Percentiles rank a stretch among this genome's conserved stretches.
Conservation (phyloP, 1,140 invertebrate species). For the Drosophila sturtevanti region DNA sequence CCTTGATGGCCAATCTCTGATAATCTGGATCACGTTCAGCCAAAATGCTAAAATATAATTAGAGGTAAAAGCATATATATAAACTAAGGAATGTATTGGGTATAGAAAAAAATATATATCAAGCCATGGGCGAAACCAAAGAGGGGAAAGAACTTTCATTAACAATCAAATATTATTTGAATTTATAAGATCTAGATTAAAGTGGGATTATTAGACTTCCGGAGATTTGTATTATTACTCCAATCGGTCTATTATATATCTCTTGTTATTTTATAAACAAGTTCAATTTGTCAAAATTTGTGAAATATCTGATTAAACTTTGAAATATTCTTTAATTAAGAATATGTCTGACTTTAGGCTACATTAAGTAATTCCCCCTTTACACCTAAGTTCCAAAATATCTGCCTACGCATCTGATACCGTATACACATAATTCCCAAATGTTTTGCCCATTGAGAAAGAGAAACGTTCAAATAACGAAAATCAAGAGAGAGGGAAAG, state of each 20-base stretch:
- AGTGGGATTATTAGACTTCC: too few species aligned
- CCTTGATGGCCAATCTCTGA: conserved; percentile 86
- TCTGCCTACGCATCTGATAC: not conserved
- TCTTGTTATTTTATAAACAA: too few species aligned
- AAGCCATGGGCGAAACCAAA: not conserved
- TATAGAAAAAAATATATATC: not conserved
- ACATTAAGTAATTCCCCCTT: not conserved
- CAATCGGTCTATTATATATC: too few species aligned
- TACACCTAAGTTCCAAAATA: not conserved
- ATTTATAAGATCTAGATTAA: too few species aligned
- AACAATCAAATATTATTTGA: too few species aligned
- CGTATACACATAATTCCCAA: not conserved
- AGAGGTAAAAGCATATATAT: conserved; percentile 32
- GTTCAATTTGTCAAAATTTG: too few species aligned
- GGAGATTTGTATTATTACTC: too few species aligned
- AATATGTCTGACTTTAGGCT: too few species aligned
- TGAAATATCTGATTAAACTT: too few species aligned
- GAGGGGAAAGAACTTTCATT: not conserved
- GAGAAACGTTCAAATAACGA: not conserved
- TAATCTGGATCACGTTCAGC: conserved; percentile 87
- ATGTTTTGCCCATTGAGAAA: conserved; percentile 1
- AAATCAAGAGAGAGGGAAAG: too few species aligned
- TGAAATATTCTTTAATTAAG: too few species aligned
- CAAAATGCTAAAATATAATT: conserved; percentile 82
- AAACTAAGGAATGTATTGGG: conserved; percentile 1